These are phyloP conservation scores for Anthopleura sola DNA, from an alignment of 64 coral and sea anemone species.

Conservation along the genomic window DNA sequence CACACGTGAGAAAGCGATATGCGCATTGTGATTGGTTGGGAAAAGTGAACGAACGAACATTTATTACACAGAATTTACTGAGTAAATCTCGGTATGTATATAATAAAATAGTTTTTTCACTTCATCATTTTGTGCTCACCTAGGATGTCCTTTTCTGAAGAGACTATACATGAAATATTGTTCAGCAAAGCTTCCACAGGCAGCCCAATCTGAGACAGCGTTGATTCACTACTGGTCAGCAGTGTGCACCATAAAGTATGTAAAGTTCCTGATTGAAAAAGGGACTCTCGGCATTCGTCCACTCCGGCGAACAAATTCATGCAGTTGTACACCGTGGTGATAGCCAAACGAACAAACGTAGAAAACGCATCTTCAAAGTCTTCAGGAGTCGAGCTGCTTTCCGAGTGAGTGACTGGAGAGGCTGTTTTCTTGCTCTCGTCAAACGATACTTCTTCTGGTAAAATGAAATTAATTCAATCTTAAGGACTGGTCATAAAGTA, in stretches of 20 bases:
- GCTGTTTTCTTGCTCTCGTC: not conserved
- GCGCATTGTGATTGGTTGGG: too few relatives aligned
- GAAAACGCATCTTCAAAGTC: slow-evolving; percentile 90
- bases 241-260: slow-evolving; percentile 82
- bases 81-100: too few relatives aligned
- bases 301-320: slow-evolving; percentile 54
- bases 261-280: slow-evolving; percentile 69
- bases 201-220: slow-evolving; percentile 66
- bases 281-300: slow-evolving; percentile 53
- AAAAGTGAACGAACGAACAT: too few relatives aligned
- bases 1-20: too few relatives aligned
- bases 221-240: slow-evolving; percentile 53
- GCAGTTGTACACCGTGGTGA: slow-evolving; percentile 80
- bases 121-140: not conserved
- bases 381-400: slow-evolving; percentile 31
- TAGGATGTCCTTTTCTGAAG: slow-evolving; percentile 48
- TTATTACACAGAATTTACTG: too few relatives aligned
- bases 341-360: slow-evolving; percentile 57
- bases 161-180: slow-evolving; percentile 44
- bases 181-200: slow-evolving; percentile 76
- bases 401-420: slow-evolving; percentile 2
- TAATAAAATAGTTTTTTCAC: too few relatives aligned
- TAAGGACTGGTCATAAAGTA: too few relatives aligned
- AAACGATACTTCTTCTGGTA: slow-evolving; percentile 11
- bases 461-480: not conserved